Percentiles rank a stretch among this genome's conserved stretches.
Conservation (phyloP, 2,888 invertebrate genomes). For the Alviniconcha strummeri region DNA sequence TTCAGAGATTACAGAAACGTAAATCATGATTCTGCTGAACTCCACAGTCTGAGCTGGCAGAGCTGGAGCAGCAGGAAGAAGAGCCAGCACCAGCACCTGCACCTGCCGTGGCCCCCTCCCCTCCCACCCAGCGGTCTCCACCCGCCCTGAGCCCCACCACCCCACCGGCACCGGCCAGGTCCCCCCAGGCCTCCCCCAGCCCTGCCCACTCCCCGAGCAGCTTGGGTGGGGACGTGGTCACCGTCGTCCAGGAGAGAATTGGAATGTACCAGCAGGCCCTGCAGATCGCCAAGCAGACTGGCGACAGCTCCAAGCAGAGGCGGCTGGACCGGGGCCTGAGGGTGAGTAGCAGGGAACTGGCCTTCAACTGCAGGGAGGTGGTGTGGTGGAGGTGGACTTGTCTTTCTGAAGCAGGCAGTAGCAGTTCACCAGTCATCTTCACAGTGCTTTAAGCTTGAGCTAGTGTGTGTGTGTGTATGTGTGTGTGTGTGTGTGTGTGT, state of each 20-base stretch:
- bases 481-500: background rate
- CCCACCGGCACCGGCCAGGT: conserved; percentile 5
- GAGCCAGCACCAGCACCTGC: conserved; percentile 1
- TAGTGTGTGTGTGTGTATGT: background rate
- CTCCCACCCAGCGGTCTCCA: background rate
- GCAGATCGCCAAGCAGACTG: conserved; percentile 82
- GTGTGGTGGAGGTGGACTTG: background rate
- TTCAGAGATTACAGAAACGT: too few relatives aligned
- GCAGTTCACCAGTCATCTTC: background rate
- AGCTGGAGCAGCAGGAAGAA: conserved; percentile 33
- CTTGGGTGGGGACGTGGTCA: conserved; percentile 54
- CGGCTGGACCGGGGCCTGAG: conserved; percentile 73
- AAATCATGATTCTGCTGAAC: too few relatives aligned
- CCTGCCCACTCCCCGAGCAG: conserved; percentile 1
- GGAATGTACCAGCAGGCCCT: conserved; percentile 86
- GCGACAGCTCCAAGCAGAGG: conserved; percentile 85
- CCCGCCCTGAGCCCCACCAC: background rate
- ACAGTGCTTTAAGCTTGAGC: background rate
- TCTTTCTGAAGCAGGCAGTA: background rate
- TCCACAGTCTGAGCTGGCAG: conserved; percentile 37
- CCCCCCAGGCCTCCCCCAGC: conserved; percentile 1
- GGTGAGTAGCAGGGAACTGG: conserved; percentile 56
- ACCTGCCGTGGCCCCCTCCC: background rate
- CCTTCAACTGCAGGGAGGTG: background rate
- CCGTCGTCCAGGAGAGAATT: conserved; percentile 83